phyloP scores from a whole-genome alignment of 2,888 invertebrate species.

The Lepidochrysops patricia region DNA sequence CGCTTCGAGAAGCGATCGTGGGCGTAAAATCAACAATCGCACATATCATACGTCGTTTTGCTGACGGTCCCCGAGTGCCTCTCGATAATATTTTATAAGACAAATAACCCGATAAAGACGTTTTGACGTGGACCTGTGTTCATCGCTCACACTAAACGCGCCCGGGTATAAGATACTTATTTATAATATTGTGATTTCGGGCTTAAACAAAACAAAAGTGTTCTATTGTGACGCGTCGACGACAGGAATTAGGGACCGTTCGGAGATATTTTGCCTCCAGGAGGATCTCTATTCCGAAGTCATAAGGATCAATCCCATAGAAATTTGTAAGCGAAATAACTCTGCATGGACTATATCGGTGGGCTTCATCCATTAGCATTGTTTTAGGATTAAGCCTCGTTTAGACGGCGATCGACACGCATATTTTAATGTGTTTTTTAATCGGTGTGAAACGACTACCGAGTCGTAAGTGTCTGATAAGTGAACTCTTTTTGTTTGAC shows the following conservation, averaged over 20 bases:
- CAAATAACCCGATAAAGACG: slow-evolving; percentile 75
- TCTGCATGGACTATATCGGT: no score
- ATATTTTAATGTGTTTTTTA: slow-evolving; percentile 62
- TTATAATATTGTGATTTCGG: slow-evolving; percentile 61
- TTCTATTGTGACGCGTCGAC: slow-evolving; percentile 71
- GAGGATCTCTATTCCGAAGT: no score
- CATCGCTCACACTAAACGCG: slow-evolving; percentile 73
- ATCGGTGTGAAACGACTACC: slow-evolving; percentile 66
- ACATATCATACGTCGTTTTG: slow-evolving; percentile 67
- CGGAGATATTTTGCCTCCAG: no score
- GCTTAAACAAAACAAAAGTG: slow-evolving; percentile 56
- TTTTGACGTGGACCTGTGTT: slow-evolving; percentile 74
- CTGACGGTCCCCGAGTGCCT: slow-evolving; percentile 70
- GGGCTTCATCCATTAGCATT: slow-evolving; percentile 70
- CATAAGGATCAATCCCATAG: no score
- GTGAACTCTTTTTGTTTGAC: slow-evolving; percentile 27
- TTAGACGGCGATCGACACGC: slow-evolving; percentile 55
- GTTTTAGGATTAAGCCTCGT: slow-evolving; percentile 70
- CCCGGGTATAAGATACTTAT: slow-evolving; percentile 70
- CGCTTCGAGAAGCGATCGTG: slow-evolving; percentile 64
- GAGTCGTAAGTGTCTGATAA: slow-evolving; percentile 50
- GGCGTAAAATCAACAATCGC: slow-evolving; percentile 70
- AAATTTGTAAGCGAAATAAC: no score
- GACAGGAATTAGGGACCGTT: slow-evolving; percentile 66
- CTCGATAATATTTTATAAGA: slow-evolving; percentile 75